These are phyloP conservation scores for Catharus ustulatus DNA, from an alignment of 2,797 vertebrate genomes.

Conservation along the genomic window DNA sequence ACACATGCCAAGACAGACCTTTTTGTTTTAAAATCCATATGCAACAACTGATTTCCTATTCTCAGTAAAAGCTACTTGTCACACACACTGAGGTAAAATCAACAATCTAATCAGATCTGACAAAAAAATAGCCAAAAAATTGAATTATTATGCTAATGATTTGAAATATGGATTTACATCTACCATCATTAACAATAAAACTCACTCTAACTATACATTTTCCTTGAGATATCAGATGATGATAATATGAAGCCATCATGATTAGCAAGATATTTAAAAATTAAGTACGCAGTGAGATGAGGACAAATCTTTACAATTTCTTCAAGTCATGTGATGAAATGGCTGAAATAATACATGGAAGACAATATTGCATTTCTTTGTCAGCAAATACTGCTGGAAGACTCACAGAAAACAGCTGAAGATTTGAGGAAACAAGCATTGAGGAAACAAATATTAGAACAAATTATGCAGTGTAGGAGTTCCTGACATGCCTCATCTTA, in stretches of 20 bases:
- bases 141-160: neutral
- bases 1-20: neutral
- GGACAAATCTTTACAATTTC: neutral
- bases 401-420: neutral
- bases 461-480: neutral
- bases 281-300: neutral
- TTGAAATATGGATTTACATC: neutral
- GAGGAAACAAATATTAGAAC: neutral
- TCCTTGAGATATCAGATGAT: neutral
- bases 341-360: neutral
- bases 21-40: neutral
- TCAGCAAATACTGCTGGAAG: neutral
- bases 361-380: neutral
- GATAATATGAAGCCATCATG: neutral
- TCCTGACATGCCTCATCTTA: neutral
- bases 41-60: neutral
- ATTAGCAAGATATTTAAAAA: neutral
- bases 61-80: neutral
- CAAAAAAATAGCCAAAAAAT: neutral
- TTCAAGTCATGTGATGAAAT: neutral
- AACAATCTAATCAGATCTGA: neutral
- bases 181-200: neutral
- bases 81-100: neutral
- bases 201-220: neutral
- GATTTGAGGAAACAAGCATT: neutral